These are phyloP conservation scores for Drosophila mimica DNA, from an alignment of 2,888 invertebrate species.

Conservation along the genomic window DNA sequence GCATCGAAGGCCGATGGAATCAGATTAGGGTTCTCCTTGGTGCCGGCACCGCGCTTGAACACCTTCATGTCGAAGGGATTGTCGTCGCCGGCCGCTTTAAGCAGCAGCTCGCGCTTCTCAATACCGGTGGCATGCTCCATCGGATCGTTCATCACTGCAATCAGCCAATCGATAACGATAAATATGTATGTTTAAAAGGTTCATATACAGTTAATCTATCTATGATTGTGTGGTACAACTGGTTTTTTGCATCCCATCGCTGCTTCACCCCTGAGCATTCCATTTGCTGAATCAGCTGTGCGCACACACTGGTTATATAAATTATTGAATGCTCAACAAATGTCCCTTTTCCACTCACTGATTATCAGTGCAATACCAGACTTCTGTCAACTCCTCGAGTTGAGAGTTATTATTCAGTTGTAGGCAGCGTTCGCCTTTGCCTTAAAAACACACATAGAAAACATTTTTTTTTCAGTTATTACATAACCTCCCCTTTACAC, in stretches of 20 bases:
- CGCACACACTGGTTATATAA: constrained; percentile 57
- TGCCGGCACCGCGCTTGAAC: constrained; percentile 92
- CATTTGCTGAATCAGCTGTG: constrained; percentile 55
- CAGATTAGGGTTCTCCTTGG: constrained; percentile 93
- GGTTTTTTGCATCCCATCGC: neutral
- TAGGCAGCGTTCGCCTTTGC: constrained; percentile 5
- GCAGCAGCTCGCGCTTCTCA: constrained; percentile 95
- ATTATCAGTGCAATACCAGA: neutral
- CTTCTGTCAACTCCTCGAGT: neutral
- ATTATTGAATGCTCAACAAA: constrained; percentile 16
- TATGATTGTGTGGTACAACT: neutral
- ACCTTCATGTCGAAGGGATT: constrained; percentile 94
- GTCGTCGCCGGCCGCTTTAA: constrained; percentile 94
- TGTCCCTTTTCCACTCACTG: neutral
- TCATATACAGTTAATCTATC: neutral
- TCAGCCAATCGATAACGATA: constrained; percentile 10
- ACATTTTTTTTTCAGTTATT: constrained; percentile 58
- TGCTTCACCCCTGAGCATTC: neutral
- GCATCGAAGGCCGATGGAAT: constrained; percentile 96
- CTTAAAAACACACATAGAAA: constrained; percentile 4
- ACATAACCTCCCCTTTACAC: constrained; percentile 69
- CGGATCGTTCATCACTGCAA: constrained; percentile 92
- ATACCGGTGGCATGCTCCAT: constrained; percentile 97
- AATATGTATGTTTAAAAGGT: constrained; percentile 2
- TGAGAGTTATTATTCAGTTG: constrained; percentile 32